Evolutionary conservation across 1,140 invertebrate genomes (phyloP).

Genomic region (Trichonephila clavipes): DNA sequence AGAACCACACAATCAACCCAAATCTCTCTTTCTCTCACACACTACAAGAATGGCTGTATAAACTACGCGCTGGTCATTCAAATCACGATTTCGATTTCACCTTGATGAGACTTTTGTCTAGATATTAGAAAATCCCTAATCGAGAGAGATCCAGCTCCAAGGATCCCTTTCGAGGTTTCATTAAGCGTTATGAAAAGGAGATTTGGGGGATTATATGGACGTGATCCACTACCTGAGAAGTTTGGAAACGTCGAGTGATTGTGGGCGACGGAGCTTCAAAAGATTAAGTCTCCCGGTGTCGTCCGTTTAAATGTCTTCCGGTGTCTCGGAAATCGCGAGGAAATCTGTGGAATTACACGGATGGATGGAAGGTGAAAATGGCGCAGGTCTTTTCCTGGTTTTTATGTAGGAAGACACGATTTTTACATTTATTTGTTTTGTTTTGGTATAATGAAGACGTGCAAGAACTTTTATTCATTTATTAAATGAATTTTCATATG

Average conservation of each 20-base stretch:
- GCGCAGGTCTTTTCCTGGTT: too few relatives aligned
- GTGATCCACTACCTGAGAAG: constrained; percentile 4
- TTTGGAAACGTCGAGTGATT: neutral
- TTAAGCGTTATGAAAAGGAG: constrained; percentile 8
- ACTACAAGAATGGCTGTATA: too few relatives aligned
- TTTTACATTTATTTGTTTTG: too few relatives aligned
- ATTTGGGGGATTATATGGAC: neutral
- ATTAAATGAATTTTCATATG: too few relatives aligned
- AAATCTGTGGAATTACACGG: neutral
- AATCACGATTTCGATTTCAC: neutral
- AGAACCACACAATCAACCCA: too few relatives aligned
- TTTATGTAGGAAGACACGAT: too few relatives aligned
- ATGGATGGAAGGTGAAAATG: neutral
- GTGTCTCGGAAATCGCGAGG: neutral
- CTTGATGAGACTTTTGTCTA: neutral
- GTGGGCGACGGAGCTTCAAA: neutral
- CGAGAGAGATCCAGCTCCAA: neutral
- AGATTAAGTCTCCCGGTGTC: neutral
- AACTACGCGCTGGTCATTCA: neutral
- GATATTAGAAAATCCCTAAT: neutral
- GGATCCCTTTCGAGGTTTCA: neutral
- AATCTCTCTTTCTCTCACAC: too few relatives aligned
- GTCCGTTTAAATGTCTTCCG: neutral
- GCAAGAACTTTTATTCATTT: too few relatives aligned
- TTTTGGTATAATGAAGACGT: too few relatives aligned